These are phyloP conservation scores for Ginglymostoma cirratum DNA, from an alignment of 2,113 vertebrate genomes.

Conservation along the genomic window DNA sequence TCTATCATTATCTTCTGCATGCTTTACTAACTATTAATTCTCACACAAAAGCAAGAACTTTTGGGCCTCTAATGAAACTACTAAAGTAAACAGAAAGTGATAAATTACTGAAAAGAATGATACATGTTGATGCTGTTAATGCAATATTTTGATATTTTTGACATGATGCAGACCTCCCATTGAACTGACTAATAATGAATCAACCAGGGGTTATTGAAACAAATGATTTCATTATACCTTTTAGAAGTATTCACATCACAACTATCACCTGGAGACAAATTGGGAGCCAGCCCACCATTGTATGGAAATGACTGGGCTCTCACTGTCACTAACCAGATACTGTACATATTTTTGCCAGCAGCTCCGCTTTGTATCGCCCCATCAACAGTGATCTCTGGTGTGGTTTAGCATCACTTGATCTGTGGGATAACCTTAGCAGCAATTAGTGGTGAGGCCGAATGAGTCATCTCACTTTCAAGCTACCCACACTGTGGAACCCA, in stretches of 20 bases:
- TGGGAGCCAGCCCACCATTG: conserved; percentile 39
- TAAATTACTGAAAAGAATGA: conserved; percentile 37
- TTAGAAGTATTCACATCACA: conserved; percentile 15
- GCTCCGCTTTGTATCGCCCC: conserved; percentile 11
- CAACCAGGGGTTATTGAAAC: conserved; percentile 31
- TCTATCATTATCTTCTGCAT: background rate
- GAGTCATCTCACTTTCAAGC: conserved; percentile 54
- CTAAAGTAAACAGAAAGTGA: conserved; percentile 28
- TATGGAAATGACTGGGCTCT: conserved; percentile 43
- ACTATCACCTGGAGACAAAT: conserved; percentile 26
- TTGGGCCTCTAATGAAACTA: background rate
- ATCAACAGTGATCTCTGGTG: conserved; percentile 40
- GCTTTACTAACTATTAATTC: background rate
- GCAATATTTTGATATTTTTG: conserved; percentile 17
- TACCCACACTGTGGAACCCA: conserved; percentile 45
- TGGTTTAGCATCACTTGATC: conserved; percentile 48
- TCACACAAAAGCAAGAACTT: background rate
- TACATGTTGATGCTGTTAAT: conserved; percentile 36
- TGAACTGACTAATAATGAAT: conserved; percentile 30
- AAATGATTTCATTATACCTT: background rate
- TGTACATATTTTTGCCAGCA: conserved; percentile 40
- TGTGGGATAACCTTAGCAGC: conserved; percentile 41
- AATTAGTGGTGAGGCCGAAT: conserved; percentile 44
- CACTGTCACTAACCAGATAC: conserved; percentile 41
- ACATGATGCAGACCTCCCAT: background rate